These are phyloP conservation scores for Halichondria panicea DNA, from an alignment of 37 sponge, comb jelly and placozoan species.

Conservation along the genomic window DNA sequence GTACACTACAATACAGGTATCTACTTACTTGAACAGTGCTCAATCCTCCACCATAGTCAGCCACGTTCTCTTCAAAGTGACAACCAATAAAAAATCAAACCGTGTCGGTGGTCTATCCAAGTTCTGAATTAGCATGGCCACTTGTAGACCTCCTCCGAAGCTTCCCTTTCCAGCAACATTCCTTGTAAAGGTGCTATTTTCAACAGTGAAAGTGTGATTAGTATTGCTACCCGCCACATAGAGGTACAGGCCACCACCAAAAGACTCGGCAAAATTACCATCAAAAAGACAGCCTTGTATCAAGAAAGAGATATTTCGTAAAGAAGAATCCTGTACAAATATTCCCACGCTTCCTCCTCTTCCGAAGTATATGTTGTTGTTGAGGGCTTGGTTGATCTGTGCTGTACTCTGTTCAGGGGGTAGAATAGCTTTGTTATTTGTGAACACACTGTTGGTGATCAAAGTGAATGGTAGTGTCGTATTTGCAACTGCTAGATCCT, in stretches of 20 bases:
- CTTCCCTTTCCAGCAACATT: constrained; percentile 10
- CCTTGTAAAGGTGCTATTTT: constrained; percentile 10
- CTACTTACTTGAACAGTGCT: constrained; percentile 15
- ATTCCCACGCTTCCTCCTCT: constrained; percentile 60
- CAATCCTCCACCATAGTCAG: constrained; percentile 35
- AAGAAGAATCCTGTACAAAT: constrained; percentile 1
- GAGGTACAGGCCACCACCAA: constrained; percentile 56
- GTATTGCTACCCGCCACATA: neutral
- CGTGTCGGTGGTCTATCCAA: neutral
- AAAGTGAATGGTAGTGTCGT: too few relatives aligned
- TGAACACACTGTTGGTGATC: constrained; percentile 15
- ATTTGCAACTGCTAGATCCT: too few relatives aligned
- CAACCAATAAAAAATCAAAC: constrained; percentile 5
- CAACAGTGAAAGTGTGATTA: constrained; percentile 17
- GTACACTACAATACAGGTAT: neutral
- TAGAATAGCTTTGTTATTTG: constrained; percentile 7
- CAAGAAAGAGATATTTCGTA: constrained; percentile 3
- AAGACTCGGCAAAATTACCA: constrained; percentile 36
- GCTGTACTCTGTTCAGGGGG: neutral
- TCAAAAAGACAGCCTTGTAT: constrained; percentile 26
- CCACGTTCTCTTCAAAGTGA: constrained; percentile 39
- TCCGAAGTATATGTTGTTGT: constrained; percentile 25
- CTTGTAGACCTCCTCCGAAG: constrained; percentile 41
- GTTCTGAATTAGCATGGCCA: constrained; percentile 17
- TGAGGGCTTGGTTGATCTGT: constrained; percentile 24